A percentile compares a stretch with the other conserved stretches of the same genome.
These are phyloP conservation scores for Salmo trutta DNA, from an alignment of 2,797 vertebrate species.

Conservation along the genomic window DNA sequence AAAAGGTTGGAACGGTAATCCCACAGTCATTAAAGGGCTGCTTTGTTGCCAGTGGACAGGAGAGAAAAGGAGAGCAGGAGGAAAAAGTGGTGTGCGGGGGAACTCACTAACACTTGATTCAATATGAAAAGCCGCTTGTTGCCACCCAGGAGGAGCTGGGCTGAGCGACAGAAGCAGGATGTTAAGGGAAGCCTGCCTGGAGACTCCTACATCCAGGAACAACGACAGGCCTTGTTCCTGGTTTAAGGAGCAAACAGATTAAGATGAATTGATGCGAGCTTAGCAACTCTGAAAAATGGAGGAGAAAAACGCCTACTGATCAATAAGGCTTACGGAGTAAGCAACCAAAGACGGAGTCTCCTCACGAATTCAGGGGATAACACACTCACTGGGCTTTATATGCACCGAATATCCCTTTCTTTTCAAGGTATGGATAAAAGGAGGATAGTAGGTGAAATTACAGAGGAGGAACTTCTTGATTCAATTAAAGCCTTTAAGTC, in stretches of 20 bases:
- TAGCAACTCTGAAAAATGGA: slow-evolving; percentile 77
- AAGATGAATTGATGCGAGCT: slow-evolving; percentile 81
- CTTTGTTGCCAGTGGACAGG: slow-evolving; percentile 77
- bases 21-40: slow-evolving; percentile 79
- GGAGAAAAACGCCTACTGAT: slow-evolving; percentile 72
- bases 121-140: slow-evolving; percentile 80
- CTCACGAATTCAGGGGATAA: slow-evolving; percentile 66
- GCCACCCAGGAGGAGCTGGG: slow-evolving; percentile 76
- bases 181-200: slow-evolving; percentile 73
- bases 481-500: too few species aligned
- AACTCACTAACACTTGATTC: slow-evolving; percentile 84
- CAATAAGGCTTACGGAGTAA: slow-evolving; percentile 77
- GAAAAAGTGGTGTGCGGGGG: slow-evolving; percentile 62
- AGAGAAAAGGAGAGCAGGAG: slow-evolving; percentile 55
- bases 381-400: slow-evolving; percentile 65
- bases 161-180: slow-evolving; percentile 64
- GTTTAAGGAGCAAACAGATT: slow-evolving; percentile 83
- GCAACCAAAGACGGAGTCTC: slow-evolving; percentile 71
- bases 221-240: slow-evolving; percentile 80
- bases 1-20: slow-evolving; percentile 76
- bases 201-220: slow-evolving; percentile 78
- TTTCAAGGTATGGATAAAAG: slow-evolving; percentile 57
- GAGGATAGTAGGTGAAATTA: slow-evolving; percentile 19
- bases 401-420: slow-evolving; percentile 51
- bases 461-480: not conserved